phyloP scores from a whole-genome alignment of 2,113 vertebrate genomes.

The Paedocypris sp. region DNA sequence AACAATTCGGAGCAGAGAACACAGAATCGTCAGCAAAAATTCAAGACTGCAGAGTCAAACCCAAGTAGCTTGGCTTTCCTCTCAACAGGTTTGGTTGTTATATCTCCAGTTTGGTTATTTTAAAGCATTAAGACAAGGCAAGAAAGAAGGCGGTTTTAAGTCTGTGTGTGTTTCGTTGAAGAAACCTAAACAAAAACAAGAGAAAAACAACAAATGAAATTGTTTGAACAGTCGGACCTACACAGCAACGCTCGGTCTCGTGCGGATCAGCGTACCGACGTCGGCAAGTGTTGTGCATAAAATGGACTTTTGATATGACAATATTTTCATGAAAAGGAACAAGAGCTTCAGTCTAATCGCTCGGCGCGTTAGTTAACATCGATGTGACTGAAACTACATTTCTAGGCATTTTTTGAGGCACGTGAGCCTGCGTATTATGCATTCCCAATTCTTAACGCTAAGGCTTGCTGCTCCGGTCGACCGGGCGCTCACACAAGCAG shows the following conservation, averaged over 20 bases:
- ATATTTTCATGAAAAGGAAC: slow-evolving; percentile 30
- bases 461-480: slow-evolving; percentile 76
- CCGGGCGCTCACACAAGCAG: slow-evolving; percentile 57
- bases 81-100: slow-evolving; percentile 89
- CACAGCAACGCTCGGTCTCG: slow-evolving; percentile 82
- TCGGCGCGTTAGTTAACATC: slow-evolving; percentile 14
- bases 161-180: slow-evolving; percentile 84
- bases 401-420: slow-evolving; percentile 65
- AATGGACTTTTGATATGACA: slow-evolving; percentile 34
- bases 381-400: slow-evolving; percentile 55
- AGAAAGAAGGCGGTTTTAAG: slow-evolving; percentile 97
- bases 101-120: slow-evolving; percentile 99
- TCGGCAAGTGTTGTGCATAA: slow-evolving; percentile 49
- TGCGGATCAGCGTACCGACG: slow-evolving; percentile 78
- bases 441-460: slow-evolving; percentile 72
- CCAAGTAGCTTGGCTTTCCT: slow-evolving; percentile 87
- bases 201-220: slow-evolving; percentile 45
- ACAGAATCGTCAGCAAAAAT: slow-evolving; percentile 97
- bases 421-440: slow-evolving; percentile 59
- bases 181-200: slow-evolving; percentile 65
- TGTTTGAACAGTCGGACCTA: slow-evolving; percentile 79
- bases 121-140: slow-evolving; percentile 99
- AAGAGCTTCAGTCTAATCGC: slow-evolving; percentile 28
- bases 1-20: slow-evolving; percentile 88
- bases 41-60: slow-evolving; percentile 93